Evolutionary conservation across 1,140 invertebrate species (phyloP), one percentile per base, ranked within the genome.

Genomic region (Pectinophora gossypiella): DNA sequence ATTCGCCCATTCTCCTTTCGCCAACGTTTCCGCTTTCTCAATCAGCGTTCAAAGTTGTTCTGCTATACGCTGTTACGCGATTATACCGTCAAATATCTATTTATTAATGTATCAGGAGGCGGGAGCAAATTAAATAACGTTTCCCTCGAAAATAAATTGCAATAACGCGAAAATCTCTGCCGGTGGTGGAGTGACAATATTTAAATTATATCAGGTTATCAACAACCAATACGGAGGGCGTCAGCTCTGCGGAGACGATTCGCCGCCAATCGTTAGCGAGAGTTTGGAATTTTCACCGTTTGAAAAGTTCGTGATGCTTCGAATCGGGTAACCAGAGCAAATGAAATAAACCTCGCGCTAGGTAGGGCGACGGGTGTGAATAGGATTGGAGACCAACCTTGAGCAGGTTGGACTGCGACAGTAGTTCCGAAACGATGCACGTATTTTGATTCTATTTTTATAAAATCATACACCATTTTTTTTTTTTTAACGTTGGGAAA

Each of bases 81-180:
- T 61, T 50, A 52, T 59, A 42, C 54, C 44, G 64, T 65, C 63
- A 63, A 56, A 73, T 71, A 82, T 75, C 73, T 80, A 74, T 80
- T 72, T 76, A 74, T 81, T 75, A 76, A 72, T 68, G 62, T 68
- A 64, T 68, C 52, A 65, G 55, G 60, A 65, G 61, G 58, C 58
- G 56, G 48, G 50, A 52, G 54, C 52, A 79, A 85, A 82, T 79
- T 71, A 61, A 78, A 82, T 81, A 75, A 81, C 51, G 59, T 59
- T 68, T 73, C 76, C 77, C 76, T 60, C 56, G 55, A 60, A 74
- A 77, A 73, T 72, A 79, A 78, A 81, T 85, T 82, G 78, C 74
- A 68, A 64, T 74, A 76, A 85, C 65, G 69, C 71, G 71, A n/a
- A n/a, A n/a, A 65, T 66, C 70, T 68, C 57, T 52, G 66, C 61